Evolutionary conservation across 2,888 invertebrate genomes (phyloP).

Genomic region (Drosophila testacea): DNA sequence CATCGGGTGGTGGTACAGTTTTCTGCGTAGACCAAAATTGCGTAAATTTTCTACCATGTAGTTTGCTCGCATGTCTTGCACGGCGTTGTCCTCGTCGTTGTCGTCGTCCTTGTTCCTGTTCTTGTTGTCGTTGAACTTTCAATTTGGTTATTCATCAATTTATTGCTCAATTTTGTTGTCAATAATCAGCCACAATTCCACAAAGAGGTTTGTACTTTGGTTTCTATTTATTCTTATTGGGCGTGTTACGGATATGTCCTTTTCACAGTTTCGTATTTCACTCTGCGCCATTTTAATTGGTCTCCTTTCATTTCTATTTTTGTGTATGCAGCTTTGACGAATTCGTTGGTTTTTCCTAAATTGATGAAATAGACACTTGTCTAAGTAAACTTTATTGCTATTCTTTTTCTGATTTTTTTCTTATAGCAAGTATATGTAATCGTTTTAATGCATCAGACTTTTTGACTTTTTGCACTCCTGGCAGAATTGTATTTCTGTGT

Average conservation of each 20-base stretch:
- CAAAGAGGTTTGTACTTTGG: conserved; percentile 51
- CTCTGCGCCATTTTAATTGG: conserved; percentile 57
- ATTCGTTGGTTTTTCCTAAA: conserved; percentile 19
- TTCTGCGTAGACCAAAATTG: conserved; percentile 80
- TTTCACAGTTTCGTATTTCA: conserved; percentile 20
- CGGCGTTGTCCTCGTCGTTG: conserved; percentile 44
- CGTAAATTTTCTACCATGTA: conserved; percentile 76
- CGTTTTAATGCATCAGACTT: not conserved
- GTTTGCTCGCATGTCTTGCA: conserved; percentile 73
- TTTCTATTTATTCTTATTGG: conserved; percentile 49
- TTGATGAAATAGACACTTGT: not conserved
- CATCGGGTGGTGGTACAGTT: conserved; percentile 75
- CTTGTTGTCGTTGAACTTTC: conserved; percentile 39
- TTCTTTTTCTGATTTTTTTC: conserved; percentile 1
- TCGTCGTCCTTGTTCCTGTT: conserved; percentile 38
- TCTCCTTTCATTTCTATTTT: conserved; percentile 34
- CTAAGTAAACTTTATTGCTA: not conserved
- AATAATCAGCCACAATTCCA: conserved; percentile 26
- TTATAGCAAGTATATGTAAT: not conserved
- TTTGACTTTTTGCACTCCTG: not conserved
- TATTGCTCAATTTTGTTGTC: conserved; percentile 22
- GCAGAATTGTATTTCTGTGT: conserved; percentile 14
- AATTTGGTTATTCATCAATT: conserved; percentile 57
- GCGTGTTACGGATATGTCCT: conserved; percentile 28
- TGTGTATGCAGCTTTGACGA: conserved; percentile 27